Conservation (phyloP, 2,888 invertebrate genomes). For the Diarsia dahlii region DNA sequence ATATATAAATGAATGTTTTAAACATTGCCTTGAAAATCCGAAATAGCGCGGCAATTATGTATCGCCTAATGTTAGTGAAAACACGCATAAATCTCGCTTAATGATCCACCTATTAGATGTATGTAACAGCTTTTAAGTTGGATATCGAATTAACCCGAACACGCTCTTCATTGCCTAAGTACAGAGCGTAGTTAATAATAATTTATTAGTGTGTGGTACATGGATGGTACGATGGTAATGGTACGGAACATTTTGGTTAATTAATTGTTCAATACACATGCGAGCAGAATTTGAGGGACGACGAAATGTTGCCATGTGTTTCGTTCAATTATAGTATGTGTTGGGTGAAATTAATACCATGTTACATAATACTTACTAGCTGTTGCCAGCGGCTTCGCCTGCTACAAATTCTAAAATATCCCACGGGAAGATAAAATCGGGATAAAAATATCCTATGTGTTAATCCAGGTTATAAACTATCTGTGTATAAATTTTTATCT, state of each 20-base stretch:
- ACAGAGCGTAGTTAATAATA: constrained; percentile 58
- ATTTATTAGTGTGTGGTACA: constrained; percentile 64
- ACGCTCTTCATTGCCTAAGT: constrained; percentile 40
- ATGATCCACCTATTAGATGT: constrained; percentile 14
- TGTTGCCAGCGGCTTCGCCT: too few species aligned
- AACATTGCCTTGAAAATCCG: background rate
- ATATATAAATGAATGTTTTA: background rate
- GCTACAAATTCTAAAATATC: too few species aligned
- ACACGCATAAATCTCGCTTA: constrained; percentile 1
- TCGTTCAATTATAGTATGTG: constrained; percentile 10
- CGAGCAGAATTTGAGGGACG: constrained; percentile 33
- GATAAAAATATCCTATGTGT: too few species aligned
- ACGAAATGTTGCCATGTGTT: constrained; percentile 14
- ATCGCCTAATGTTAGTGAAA: background rate
- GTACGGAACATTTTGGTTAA: constrained; percentile 72
- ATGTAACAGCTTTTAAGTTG: constrained; percentile 35
- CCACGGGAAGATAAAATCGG: too few species aligned
- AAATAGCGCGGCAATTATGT: background rate
- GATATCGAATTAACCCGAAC: constrained; percentile 49
- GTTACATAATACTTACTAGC: too few species aligned
- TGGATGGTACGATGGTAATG: constrained; percentile 68
- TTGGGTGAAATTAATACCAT: background rate
- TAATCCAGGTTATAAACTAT: too few species aligned
- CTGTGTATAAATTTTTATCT: too few species aligned
- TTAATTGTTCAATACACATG: constrained; percentile 70